Base-by-base conservation (phyloP, 2,113 vertebrate genomes). In the Paratilapia polleni region DNA sequence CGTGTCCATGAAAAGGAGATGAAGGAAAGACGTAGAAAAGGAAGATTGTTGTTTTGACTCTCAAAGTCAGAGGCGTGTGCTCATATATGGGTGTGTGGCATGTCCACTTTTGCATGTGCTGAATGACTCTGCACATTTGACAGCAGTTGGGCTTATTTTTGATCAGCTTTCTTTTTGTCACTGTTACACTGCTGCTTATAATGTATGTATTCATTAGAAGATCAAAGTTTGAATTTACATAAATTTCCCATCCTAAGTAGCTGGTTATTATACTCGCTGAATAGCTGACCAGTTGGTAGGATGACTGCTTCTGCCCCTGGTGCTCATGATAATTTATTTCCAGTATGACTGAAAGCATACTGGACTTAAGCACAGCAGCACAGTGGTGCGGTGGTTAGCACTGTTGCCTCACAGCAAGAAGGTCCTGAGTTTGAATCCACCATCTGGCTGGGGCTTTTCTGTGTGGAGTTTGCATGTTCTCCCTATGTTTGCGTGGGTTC, bases 41-140 rank as follows among this genome's bases (percentile, higher is more conserved):
- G 60, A 56, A 34, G 68, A 81, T 15, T 13, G n/a, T 85, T 84
- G 81, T 88, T 92, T 89, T 91, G 92, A 88, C 85, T 93, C 47
- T 83, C 88, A 92, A 88, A 91, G 85, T 74, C 43, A n/a, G 49
- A 14, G 11, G 22, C 43, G 64, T 79, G 88, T 83, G 77, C 86
- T 77, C 36, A 3, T 58, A 2, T 82, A 6, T 34, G 56, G 63
- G 80, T 24, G 13, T 70, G 83, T 76, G 59, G 78, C 41, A 24
- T 8, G 41, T 49, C 36, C 26, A 68, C 43, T 12, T 87, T 78
- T 83, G 61, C 63, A 78, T 60, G 52, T 62, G 24, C n/a, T 19
- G 57, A 61, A 8, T 73, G 81, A 52, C 41, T 49, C 17, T 34
- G 64, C 83, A 87, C 20, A 66, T 86, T 78, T 34, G 19, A 22